Percentiles rank a stretch among this genome's conserved stretches.
These are phyloP conservation scores for Ceyx melanurus DNA, from an alignment of 2,113 vertebrate genomes.

Conservation along the genomic window DNA sequence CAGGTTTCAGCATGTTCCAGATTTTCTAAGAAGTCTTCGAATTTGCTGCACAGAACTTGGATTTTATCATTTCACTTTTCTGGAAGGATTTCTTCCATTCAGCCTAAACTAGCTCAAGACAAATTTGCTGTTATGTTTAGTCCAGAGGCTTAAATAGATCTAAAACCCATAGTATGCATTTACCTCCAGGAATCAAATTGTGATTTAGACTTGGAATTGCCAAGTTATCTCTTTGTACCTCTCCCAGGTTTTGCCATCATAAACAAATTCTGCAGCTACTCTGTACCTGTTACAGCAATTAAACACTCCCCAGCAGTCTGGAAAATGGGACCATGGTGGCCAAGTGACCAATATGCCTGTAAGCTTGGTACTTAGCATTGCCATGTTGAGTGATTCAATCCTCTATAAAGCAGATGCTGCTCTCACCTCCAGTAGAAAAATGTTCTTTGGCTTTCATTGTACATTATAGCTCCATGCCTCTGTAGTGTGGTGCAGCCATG, in stretches of 20 bases:
- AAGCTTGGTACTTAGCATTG: neutral
- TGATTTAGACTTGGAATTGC: neutral
- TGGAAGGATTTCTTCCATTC: neutral
- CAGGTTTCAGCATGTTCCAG: neutral
- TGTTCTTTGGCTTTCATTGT: neutral
- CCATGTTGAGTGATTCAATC: neutral
- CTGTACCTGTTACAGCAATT: neutral
- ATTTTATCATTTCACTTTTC: neutral
- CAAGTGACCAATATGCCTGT: neutral
- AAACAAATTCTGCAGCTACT: neutral
- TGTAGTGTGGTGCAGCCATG: neutral
- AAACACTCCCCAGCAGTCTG: neutral
- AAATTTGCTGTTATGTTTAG: neutral
- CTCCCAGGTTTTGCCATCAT: neutral
- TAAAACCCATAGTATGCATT: neutral
- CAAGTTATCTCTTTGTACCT: neutral
- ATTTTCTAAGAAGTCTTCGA: neutral
- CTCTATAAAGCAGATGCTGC: neutral
- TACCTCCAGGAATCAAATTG: neutral
- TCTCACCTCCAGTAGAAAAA: neutral
- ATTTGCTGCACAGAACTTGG: neutral
- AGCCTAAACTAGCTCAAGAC: neutral
- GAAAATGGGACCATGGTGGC: neutral
- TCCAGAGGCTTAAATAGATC: neutral
- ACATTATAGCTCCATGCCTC: neutral